phyloP scores from a whole-genome alignment of 2,113 vertebrate genomes.

The Periophthalmus modestus region DNA sequence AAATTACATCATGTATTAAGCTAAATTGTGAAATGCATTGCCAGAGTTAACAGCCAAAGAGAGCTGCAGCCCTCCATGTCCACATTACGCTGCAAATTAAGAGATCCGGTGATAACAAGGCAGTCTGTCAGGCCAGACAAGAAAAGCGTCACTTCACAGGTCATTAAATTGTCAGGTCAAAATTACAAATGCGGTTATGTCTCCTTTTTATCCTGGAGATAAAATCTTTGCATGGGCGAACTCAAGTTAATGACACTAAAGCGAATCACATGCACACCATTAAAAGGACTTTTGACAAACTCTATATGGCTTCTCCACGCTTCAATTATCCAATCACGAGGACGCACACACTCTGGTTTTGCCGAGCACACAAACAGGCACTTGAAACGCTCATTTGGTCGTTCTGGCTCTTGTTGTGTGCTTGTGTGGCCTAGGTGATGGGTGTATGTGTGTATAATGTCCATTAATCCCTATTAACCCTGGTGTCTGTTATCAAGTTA shows the following conservation, averaged over 20 bases:
- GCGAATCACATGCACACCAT: conserved; percentile 36
- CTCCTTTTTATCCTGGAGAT: conserved; percentile 18
- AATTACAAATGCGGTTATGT: conserved; percentile 23
- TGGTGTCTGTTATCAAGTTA: conserved; percentile 61
- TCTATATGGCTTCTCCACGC: conserved; percentile 56
- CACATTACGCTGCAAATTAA: conserved; percentile 7
- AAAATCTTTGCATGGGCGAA: conserved; percentile 36
- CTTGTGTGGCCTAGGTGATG: conserved; percentile 3
- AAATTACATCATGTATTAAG: neutral
- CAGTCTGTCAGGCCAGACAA: conserved; percentile 1
- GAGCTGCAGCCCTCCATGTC: conserved; percentile 14
- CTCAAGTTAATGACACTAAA: conserved; percentile 49
- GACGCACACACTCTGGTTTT: conserved; percentile 41
- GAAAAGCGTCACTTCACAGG: conserved; percentile 19
- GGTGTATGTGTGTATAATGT: conserved; percentile 30
- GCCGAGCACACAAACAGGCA: conserved; percentile 48
- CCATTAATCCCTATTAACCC: conserved; percentile 74
- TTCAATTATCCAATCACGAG: conserved; percentile 65
- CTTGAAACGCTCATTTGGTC: conserved; percentile 33
- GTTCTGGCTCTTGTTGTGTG: conserved; percentile 12
- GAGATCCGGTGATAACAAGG: conserved; percentile 2
- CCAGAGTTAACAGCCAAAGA: neutral
- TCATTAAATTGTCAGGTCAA: conserved; percentile 38
- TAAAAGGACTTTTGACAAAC: conserved; percentile 59
- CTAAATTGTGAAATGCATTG: conserved; percentile 1